Conservation (phyloP, 2,113 vertebrate genomes). For the Myanophis thanlyinensis region DNA sequence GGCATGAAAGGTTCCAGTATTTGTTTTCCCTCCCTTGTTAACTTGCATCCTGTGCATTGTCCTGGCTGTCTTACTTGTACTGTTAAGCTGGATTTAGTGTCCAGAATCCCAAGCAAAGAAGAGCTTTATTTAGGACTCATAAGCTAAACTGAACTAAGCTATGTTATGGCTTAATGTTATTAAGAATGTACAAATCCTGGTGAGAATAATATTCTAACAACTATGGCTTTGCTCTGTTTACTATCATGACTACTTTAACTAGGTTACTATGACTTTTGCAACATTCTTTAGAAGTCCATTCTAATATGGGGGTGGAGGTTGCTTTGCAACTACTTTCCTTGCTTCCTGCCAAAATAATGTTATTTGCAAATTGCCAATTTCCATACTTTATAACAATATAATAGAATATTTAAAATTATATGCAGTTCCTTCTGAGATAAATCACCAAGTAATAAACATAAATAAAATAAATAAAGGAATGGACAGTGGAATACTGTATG, state of each 20-base stretch:
- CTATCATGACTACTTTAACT: background rate
- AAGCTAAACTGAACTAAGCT: background rate
- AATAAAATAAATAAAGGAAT: background rate
- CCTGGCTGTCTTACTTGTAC: background rate
- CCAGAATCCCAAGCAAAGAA: background rate
- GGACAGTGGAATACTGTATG: background rate
- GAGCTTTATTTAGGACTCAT: background rate
- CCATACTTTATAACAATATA: background rate
- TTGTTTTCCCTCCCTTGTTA: background rate
- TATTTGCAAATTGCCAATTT: background rate
- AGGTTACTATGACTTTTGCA: background rate
- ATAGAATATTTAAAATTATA: background rate
- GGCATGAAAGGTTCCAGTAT: background rate
- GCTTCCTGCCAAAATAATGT: background rate
- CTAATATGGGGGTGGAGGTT: background rate
- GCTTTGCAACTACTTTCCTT: no score
- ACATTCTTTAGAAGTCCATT: background rate
- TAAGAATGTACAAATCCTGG: background rate
- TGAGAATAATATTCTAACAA: background rate
- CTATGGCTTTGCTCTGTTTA: background rate
- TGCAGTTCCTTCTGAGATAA: background rate
- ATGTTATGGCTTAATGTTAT: background rate
- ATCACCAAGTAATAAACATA: background rate
- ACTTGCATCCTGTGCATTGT: background rate
- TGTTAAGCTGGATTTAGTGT: background rate